These are phyloP conservation scores for Pseudomugil tenellus DNA, from an alignment of 2,797 vertebrate species.

Conservation along the genomic window DNA sequence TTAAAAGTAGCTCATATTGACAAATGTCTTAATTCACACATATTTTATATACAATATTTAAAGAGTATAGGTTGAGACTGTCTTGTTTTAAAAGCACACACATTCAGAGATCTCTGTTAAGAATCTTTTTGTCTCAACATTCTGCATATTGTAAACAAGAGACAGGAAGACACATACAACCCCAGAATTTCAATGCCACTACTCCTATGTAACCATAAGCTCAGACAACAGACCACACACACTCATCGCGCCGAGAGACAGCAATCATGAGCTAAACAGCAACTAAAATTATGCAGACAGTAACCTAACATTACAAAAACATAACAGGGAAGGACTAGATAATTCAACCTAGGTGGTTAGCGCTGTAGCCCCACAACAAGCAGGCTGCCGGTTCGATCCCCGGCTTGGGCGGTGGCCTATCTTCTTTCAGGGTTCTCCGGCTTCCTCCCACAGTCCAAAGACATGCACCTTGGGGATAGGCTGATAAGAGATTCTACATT, in stretches of 20 bases:
- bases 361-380: too few relatives aligned
- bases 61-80: background rate
- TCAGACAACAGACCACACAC: constrained; percentile 62
- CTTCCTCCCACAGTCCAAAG: too few relatives aligned
- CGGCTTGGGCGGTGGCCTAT: too few relatives aligned
- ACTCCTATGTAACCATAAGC: constrained; percentile 46
- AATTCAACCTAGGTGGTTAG: too few relatives aligned
- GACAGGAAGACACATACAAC: constrained; percentile 46
- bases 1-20: constrained; percentile 1
- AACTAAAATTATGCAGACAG: constrained; percentile 62
- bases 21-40: background rate
- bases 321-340: constrained; percentile 25
- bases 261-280: constrained; percentile 57
- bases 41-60: background rate
- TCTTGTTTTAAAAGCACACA: background rate
- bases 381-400: too few relatives aligned
- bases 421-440: too few relatives aligned
- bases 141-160: constrained; percentile 43
- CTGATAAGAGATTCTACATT: too few relatives aligned
- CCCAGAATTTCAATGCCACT: constrained; percentile 45
- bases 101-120: background rate
- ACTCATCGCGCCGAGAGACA: constrained; percentile 47
- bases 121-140: constrained; percentile 16
- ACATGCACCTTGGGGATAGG: too few relatives aligned
- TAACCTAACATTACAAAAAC: constrained; percentile 65